Conservation (phyloP, 2,113 vertebrate genomes). For the Archocentrus centrarchus region DNA sequence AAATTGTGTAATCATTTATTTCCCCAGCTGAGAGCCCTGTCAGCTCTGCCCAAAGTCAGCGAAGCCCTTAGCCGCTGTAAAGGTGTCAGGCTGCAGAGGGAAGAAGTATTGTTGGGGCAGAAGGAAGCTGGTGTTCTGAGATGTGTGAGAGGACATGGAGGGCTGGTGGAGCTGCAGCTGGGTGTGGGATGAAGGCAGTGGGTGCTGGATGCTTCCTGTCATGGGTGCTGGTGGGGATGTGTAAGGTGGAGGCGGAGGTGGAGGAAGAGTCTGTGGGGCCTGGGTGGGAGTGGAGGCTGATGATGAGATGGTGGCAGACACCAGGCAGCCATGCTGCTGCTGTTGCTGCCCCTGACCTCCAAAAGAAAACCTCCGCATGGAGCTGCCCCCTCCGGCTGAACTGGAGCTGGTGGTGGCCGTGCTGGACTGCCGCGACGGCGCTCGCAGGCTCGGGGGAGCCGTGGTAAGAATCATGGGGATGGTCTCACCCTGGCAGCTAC, state of each 20-base stretch:
- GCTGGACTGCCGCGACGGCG: slow-evolving; percentile 93
- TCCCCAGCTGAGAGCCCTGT: slow-evolving; percentile 55
- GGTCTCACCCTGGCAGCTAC: slow-evolving; percentile 94
- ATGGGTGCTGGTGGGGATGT: slow-evolving; percentile 80
- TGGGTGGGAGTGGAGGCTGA: slow-evolving; percentile 68
- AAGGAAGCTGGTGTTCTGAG: slow-evolving; percentile 85
- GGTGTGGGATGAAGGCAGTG: slow-evolving; percentile 44
- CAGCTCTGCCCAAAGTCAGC: slow-evolving; percentile 91
- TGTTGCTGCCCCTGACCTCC: slow-evolving; percentile 82
- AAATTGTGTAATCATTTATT: slow-evolving; percentile 28
- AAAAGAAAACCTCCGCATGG: slow-evolving; percentile 88
- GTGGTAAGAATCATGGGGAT: slow-evolving; percentile 96
- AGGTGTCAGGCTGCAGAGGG: slow-evolving; percentile 88
- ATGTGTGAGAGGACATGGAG: slow-evolving; percentile 73
- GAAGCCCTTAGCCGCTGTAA: slow-evolving; percentile 85
- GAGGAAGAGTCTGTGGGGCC: slow-evolving; percentile 68
- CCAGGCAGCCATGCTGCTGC: slow-evolving; percentile 78
- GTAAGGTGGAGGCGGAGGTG: slow-evolving; percentile 87
- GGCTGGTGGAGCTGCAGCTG: slow-evolving; percentile 83
- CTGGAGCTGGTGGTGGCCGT: slow-evolving; percentile 93
- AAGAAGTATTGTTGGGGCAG: slow-evolving; percentile 92
- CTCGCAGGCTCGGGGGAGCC: slow-evolving; percentile 84
- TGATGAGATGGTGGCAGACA: slow-evolving; percentile 74
- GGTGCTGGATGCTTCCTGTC: slow-evolving; percentile 70
- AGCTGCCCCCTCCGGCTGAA: slow-evolving; percentile 86